Percentiles rank a stretch among this genome's conserved stretches.
Evolutionary conservation across 1,140 invertebrate species (phyloP).

Genomic region (Pachypeltis micranthus): DNA sequence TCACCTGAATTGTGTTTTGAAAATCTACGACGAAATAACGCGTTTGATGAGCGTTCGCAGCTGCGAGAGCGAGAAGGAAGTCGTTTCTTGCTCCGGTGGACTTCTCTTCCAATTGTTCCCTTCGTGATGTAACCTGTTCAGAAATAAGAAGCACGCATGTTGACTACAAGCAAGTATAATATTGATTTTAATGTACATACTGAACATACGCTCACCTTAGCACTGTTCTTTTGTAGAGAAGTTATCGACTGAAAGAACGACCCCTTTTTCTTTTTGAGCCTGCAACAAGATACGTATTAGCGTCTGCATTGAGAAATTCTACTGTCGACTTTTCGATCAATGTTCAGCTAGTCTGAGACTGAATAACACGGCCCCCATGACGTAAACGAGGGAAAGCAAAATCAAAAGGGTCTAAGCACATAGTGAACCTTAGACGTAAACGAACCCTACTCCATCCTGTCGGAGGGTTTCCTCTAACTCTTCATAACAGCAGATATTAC

Average conservation of each 20-base stretch:
- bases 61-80: slow-evolving; percentile 77
- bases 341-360: too few relatives aligned
- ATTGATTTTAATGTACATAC: too few relatives aligned
- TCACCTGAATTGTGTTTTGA: slow-evolving; percentile 69
- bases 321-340: too few relatives aligned
- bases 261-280: slow-evolving; percentile 90
- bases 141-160: slow-evolving; percentile 19
- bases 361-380: too few relatives aligned
- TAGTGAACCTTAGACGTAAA: too few relatives aligned
- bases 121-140: slow-evolving; percentile 74
- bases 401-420: too few relatives aligned
- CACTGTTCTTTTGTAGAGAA: slow-evolving; percentile 88
- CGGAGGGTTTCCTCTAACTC: too few relatives aligned
- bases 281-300: slow-evolving; percentile 43
- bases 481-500: too few relatives aligned
- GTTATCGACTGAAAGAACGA: slow-evolving; percentile 93
- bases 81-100: slow-evolving; percentile 89
- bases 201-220: slow-evolving; percentile 61
- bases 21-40: slow-evolving; percentile 86
- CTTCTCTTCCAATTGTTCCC: slow-evolving; percentile 84
- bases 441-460: too few relatives aligned
- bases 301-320: too few relatives aligned
- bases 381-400: too few relatives aligned
- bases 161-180: too few relatives aligned
- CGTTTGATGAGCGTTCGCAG: slow-evolving; percentile 90